Conservation (phyloP, 1,140 invertebrate genomes). For the Drosophila dunni region DNA sequence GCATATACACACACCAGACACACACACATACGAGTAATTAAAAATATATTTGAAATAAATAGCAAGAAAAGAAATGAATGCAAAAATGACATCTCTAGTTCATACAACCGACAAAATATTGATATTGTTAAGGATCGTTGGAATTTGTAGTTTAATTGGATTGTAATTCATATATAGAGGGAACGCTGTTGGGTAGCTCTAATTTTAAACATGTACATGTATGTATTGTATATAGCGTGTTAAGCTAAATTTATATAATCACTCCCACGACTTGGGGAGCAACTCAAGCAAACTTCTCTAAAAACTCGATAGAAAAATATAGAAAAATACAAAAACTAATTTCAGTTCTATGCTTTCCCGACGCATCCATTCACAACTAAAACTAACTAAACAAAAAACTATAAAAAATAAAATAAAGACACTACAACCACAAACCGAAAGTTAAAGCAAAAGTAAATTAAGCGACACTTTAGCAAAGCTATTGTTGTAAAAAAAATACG, state of each 20-base stretch:
- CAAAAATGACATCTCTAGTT: slow-evolving; percentile 67
- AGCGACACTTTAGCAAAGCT: slow-evolving; percentile 78
- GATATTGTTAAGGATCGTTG: slow-evolving; percentile 77
- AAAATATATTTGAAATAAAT: slow-evolving; percentile 31
- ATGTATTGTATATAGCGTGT: slow-evolving; percentile 75
- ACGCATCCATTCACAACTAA: slow-evolving; percentile 12
- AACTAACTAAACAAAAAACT: slow-evolving; percentile 10
- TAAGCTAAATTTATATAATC: slow-evolving; percentile 47
- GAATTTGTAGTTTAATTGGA: slow-evolving; percentile 79
- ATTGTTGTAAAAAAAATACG: slow-evolving; percentile 69
- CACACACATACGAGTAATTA: slow-evolving; percentile 16
- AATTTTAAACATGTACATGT: slow-evolving; percentile 57
- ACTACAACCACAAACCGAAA: slow-evolving; percentile 48
- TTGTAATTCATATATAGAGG: slow-evolving; percentile 74
- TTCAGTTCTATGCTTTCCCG: slow-evolving; percentile 19
- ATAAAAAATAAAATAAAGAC: slow-evolving; percentile 10
- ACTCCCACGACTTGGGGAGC: background rate
- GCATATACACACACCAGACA: slow-evolving; percentile 26
- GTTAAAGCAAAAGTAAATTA: slow-evolving; percentile 52
- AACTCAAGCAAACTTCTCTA: slow-evolving; percentile 36
- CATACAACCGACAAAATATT: slow-evolving; percentile 41
- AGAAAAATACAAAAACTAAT: background rate
- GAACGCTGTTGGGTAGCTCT: slow-evolving; percentile 76
- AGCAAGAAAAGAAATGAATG: slow-evolving; percentile 41
- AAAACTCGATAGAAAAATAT: slow-evolving; percentile 5